These are phyloP conservation scores for Rissa tridactyla DNA, from an alignment of 2,113 vertebrate species.

Conservation along the genomic window DNA sequence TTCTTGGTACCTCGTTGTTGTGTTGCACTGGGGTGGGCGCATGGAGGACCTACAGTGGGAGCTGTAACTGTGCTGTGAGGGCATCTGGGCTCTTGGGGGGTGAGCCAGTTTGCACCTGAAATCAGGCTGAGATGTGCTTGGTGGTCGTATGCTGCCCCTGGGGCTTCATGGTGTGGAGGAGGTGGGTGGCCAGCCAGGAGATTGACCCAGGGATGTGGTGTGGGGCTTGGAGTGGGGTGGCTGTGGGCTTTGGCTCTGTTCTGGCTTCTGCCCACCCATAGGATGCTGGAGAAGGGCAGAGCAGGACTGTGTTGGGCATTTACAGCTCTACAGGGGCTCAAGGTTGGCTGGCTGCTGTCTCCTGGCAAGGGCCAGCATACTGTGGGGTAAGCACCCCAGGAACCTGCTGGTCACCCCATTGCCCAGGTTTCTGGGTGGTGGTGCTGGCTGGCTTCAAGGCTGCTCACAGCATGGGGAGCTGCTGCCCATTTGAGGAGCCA, in stretches of 20 bases:
- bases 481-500: neutral
- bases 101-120: neutral
- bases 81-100: neutral
- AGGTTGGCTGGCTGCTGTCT: neutral
- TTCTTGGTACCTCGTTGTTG: neutral
- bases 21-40: neutral
- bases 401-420: rapidly evolving
- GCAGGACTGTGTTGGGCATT: neutral
- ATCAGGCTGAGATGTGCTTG: neutral
- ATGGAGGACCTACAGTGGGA: neutral
- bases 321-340: neutral
- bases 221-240: neutral
- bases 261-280: neutral
- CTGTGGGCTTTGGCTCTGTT: neutral
- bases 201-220: neutral
- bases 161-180: rapidly evolving
- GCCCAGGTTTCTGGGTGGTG: neutral
- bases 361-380: neutral
- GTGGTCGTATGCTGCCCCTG: neutral
- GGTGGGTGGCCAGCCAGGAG: neutral
- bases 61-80: neutral
- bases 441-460: neutral
- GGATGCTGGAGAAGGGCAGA: neutral
- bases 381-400: too few relatives aligned
- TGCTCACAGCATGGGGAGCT: neutral